These are phyloP conservation scores for Eumeta japonica DNA, from an alignment of 1,140 invertebrate species.

Conservation along the genomic window DNA sequence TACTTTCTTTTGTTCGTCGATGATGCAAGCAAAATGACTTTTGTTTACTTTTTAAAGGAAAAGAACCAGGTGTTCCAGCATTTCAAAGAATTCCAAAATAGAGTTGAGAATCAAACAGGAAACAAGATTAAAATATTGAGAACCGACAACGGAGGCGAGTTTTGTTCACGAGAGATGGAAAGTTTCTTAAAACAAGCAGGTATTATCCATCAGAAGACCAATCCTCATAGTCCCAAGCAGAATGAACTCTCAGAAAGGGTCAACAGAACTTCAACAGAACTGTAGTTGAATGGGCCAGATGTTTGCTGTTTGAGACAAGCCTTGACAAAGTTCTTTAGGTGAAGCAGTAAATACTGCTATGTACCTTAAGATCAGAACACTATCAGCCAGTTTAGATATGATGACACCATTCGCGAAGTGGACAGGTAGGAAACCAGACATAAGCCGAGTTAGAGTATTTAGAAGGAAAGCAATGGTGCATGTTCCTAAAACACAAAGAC, in stretches of 20 bases:
- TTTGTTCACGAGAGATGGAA: constrained; percentile 10
- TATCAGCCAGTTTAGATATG: constrained; percentile 2
- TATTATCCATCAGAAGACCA: too few species aligned
- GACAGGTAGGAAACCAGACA: constrained; percentile 26
- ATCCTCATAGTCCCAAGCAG: constrained; percentile 25
- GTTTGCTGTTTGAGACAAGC: constrained; percentile 13
- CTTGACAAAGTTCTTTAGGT: constrained; percentile 8
- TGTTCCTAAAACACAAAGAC: constrained; percentile 27
- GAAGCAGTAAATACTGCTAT: constrained; percentile 14
- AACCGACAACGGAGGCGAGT: constrained; percentile 29
- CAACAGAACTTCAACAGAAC: constrained; percentile 22
- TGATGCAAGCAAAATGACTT: constrained; percentile 16
- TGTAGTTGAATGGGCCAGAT: constrained; percentile 17
- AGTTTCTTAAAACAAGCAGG: constrained; percentile 8
- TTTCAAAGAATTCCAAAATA: constrained; percentile 1
- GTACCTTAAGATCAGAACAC: constrained; percentile 22
- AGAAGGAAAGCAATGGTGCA: constrained; percentile 32
- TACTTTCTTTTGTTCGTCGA: too few species aligned
- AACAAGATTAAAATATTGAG: constrained; percentile 26
- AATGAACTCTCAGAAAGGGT: constrained; percentile 28
- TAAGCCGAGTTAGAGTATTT: constrained; percentile 28
- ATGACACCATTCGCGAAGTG: constrained; percentile 34
- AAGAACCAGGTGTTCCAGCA: too few species aligned
- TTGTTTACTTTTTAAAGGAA: constrained; percentile 21
- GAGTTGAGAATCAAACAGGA: constrained; percentile 1